These are phyloP conservation scores for Etia nguti DNA, from an alignment of 2,113 vertebrate genomes.

Conservation along the genomic window DNA sequence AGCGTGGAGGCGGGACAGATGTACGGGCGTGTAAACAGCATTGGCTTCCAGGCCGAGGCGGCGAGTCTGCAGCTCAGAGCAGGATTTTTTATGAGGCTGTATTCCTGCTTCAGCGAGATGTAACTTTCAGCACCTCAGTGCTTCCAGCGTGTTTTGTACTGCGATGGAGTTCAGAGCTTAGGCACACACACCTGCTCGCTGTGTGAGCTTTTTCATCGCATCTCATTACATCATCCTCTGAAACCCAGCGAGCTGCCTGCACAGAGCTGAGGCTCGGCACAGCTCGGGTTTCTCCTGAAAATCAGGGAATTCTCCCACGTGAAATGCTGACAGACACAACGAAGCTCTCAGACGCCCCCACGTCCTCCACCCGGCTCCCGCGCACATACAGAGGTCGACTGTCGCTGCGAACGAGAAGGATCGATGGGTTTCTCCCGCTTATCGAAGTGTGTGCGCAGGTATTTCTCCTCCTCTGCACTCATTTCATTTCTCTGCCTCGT, in stretches of 20 bases:
- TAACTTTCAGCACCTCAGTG: background rate
- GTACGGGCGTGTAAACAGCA: background rate
- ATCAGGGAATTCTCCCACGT: background rate
- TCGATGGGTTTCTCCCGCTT: background rate
- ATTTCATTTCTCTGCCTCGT: background rate
- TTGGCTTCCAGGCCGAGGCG: background rate
- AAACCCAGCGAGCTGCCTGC: background rate
- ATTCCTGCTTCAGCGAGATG: background rate
- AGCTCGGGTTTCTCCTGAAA: background rate
- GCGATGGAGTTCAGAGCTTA: background rate
- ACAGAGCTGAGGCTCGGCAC: background rate
- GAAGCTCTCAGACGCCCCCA: background rate
- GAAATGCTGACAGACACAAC: background rate
- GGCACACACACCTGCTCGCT: background rate
- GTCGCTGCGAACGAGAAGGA: background rate
- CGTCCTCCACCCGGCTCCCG: rapidly evolving
- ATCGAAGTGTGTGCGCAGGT: background rate
- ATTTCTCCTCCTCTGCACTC: background rate
- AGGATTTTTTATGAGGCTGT: background rate
- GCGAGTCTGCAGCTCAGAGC: background rate
- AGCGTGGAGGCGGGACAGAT: background rate
- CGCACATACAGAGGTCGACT: background rate
- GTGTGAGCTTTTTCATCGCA: background rate
- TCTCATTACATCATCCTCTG: background rate
- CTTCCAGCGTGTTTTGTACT: background rate